Conservation (phyloP, 2,113 vertebrate species). For the Phaetusa simplex region DNA sequence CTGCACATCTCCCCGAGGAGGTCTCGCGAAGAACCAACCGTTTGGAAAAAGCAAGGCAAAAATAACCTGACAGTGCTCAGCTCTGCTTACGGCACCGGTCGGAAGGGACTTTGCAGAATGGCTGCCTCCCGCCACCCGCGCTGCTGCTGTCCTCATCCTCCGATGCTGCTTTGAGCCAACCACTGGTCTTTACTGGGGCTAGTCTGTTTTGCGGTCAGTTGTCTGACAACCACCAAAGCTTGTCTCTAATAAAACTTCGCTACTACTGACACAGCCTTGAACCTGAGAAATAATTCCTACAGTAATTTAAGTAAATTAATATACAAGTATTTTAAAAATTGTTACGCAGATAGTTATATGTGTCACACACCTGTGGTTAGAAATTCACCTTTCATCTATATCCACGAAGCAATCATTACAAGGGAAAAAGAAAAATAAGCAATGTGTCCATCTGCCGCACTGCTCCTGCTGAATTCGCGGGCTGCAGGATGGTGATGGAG, state of each 20-base stretch:
- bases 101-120: not conserved
- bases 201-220: not conserved
- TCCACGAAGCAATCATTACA: not conserved
- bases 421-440: not conserved
- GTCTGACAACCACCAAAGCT: not conserved
- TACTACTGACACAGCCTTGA: not conserved
- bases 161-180: not conserved
- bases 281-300: not conserved
- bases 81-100: not conserved
- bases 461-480: not conserved
- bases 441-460: rapidly evolving
- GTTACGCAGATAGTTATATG: rapidly evolving
- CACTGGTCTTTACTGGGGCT: not conserved
- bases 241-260: constrained; percentile 49
- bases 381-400: not conserved
- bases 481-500: not conserved
- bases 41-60: not conserved
- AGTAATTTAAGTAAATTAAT: not conserved
- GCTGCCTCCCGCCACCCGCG: not conserved
- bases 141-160: not conserved
- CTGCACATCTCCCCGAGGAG: not conserved
- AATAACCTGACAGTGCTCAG: not conserved
- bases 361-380: not conserved
- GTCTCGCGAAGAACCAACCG: not conserved
- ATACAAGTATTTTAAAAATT: not conserved